Conservation (phyloP, 2,113 vertebrate genomes). For the Seriola quinqueradiata region DNA sequence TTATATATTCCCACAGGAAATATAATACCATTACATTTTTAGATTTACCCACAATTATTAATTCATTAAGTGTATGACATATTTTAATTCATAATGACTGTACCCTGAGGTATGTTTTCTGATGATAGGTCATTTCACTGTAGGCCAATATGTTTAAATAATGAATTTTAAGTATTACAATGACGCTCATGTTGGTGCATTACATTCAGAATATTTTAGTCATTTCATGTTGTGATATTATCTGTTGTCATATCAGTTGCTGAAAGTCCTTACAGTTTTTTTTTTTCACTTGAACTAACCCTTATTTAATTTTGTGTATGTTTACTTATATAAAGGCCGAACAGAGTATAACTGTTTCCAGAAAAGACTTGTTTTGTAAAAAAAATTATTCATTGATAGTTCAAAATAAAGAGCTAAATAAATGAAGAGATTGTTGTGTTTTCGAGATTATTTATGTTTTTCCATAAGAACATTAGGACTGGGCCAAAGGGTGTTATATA, state of each 20-base stretch:
- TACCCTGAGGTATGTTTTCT: conserved; percentile 9
- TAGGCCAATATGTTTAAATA: not conserved
- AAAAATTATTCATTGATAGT: conserved; percentile 58
- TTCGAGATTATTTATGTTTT: not conserved
- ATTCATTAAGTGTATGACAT: not conserved
- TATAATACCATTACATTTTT: not conserved
- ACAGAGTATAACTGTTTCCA: conserved; percentile 54
- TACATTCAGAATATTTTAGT: conserved; percentile 23
- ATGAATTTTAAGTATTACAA: not conserved
- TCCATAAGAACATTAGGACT: not conserved
- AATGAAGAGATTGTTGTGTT: conserved; percentile 20
- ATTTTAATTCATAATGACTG: not conserved
- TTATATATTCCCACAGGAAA: not conserved
- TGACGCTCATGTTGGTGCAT: conserved; percentile 1
- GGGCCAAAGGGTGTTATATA: not conserved
- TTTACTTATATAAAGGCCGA: conserved; percentile 53
- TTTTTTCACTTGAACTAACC: conserved; percentile 64
- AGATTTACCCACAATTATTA: not conserved
- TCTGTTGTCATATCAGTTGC: conserved; percentile 2
- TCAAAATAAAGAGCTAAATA: conserved; percentile 75
- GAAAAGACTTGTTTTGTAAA: conserved; percentile 61
- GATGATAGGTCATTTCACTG: not conserved
- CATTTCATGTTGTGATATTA: conserved; percentile 48
- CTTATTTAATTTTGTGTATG: conserved; percentile 73
- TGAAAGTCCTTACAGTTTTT: not conserved